phyloP scores from a whole-genome alignment of 2,113 vertebrate species.

The Strigops habroptila region DNA sequence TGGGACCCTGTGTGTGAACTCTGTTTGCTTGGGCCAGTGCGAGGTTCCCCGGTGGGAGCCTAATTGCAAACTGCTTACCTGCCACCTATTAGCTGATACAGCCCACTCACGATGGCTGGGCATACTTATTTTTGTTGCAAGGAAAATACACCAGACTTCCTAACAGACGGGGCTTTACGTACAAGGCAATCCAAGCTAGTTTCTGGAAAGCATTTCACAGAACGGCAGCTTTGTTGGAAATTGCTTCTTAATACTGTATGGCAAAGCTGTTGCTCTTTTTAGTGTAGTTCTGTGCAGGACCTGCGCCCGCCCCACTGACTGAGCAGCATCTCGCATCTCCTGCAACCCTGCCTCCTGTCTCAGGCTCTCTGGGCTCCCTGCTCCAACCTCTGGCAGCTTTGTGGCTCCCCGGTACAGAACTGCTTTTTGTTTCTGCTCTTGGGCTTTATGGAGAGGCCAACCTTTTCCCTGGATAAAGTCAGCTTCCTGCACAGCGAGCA shows the following conservation, averaged over 20 bases:
- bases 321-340: fast-evolving
- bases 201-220: background rate
- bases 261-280: background rate
- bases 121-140: background rate
- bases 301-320: fast-evolving
- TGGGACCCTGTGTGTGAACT: background rate
- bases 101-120: background rate
- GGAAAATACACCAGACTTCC: background rate
- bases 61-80: background rate
- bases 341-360: background rate
- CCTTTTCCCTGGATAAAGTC: background rate
- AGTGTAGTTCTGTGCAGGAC: background rate
- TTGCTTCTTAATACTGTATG: background rate
- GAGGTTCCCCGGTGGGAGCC: background rate
- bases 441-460: background rate
- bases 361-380: background rate
- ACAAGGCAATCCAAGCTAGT: background rate
- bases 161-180: background rate
- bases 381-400: background rate
- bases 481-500: background rate
- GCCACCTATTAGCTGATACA: background rate
- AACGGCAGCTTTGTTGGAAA: background rate
- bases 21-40: background rate
- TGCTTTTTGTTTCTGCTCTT: background rate
- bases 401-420: fast-evolving